A percentile compares a stretch with the other conserved stretches of the same genome.
Evolutionary conservation across 2,113 vertebrate species (phyloP).

Genomic region (zebrafish (Danio rerio)): GRCz12tu NC_133194.1:28551001-28551500

Average conservation of each 20-base stretch:
- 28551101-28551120: constrained; percentile 36
- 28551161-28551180: background rate
- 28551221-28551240: constrained; percentile 36
- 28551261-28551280: constrained; percentile 23
- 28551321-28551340: background rate
- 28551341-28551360: background rate
- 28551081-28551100: constrained; percentile 52
- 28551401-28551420: constrained; percentile 79
- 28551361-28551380: background rate
- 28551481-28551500: constrained; percentile 94
- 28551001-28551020: constrained; percentile 59
- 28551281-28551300: background rate
- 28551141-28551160: constrained; percentile 14
- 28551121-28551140: constrained; percentile 40
- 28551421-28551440: constrained; percentile 93
- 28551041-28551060: constrained; percentile 61
- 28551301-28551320: background rate
- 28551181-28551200: background rate
- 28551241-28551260: constrained; percentile 40
- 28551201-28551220: constrained; percentile 3
- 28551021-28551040: constrained; percentile 58
- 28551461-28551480: constrained; percentile 93
- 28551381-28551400: background rate
- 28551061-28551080: constrained; percentile 67
- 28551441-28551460: constrained; percentile 83